Base-by-base conservation (phyloP, 2,113 vertebrate genomes). In the Nerophis lumbriciformis region DNA sequence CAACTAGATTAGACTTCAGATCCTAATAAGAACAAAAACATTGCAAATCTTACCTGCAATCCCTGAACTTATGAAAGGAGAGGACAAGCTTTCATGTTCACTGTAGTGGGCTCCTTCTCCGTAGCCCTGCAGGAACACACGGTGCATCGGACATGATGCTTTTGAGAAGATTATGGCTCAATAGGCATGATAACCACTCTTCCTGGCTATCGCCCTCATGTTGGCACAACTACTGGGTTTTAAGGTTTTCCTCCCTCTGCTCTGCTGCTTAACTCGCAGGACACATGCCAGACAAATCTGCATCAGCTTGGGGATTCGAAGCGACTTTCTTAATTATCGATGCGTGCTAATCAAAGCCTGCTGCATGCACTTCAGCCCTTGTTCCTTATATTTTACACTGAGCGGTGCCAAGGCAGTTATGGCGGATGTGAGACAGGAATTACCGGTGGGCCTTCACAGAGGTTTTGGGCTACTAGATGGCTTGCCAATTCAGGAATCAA, bases 1-100 rank as follows among this genome's bases (percentile, higher is more conserved):
- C 28, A 28, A 28, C 2, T 28, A 28, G 28, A 28, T 28, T 28
- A 28, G 28, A 28, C 42, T 11, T 45, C 42, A 45, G 9, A 3
- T 11, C 10, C 42, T 12, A 12, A 45, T 45, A 45, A 45, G 11
- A 45, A 45, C 42, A 11, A 45, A 11, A 4, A 36, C 7, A 36
- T 6, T 35, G 11, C 15, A 42, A 0, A 52, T 65, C 93, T 86
- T 82, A 99, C 97, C 95, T 78, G 92, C 88, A 1, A 98, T 92
- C 55, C 94, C 94, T 0, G 94, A 89, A 68, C 91, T 93, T 81
- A 98, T 92, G 85, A 98, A 98, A 0, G 95, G 83, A 1, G 96
- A 92, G 72, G 94, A 89, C 65, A 95, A 82, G n/a, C 92, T 92
- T 72, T 94, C 87, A 68, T 91, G 93, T 50, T 98, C 97, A 0